Percentiles rank a stretch among this genome's conserved stretches.
Evolutionary conservation across 2,113 vertebrate species (phyloP).

Genomic region (Spheniscus mendiculus): DNA sequence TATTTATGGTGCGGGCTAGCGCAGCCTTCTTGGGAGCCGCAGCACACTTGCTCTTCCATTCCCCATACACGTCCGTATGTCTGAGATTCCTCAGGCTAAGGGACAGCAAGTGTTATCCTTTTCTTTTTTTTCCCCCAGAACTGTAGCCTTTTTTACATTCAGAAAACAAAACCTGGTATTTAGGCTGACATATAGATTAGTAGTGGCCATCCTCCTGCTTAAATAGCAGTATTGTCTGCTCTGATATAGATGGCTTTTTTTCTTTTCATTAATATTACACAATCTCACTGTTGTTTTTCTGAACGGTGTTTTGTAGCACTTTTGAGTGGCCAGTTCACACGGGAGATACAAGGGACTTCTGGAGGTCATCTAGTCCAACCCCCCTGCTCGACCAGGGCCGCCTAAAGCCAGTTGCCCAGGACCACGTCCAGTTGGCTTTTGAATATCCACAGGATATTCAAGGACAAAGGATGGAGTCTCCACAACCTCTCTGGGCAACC

Average conservation of each 20-base stretch:
- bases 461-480: not conserved
- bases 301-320: not conserved
- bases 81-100: not conserved
- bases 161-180: slow-evolving; percentile 9
- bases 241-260: not conserved
- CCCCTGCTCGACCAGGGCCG: not conserved
- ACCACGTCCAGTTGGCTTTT: not conserved
- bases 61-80: not conserved
- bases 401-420: not conserved
- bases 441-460: not conserved
- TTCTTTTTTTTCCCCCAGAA: not conserved
- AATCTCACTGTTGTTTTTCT: not conserved
- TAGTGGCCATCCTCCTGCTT: not conserved
- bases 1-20: not conserved
- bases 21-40: fast-evolving
- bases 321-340: not conserved
- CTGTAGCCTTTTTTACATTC: not conserved
- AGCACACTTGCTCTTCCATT: not conserved
- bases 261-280: not conserved
- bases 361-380: not conserved
- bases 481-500: not conserved
- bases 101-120: not conserved
- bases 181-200: not conserved
- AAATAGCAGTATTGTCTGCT: not conserved
- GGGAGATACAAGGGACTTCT: not conserved